phyloP scores from a whole-genome alignment of 1,140 invertebrate genomes.

The Uloborus diversus region DNA sequence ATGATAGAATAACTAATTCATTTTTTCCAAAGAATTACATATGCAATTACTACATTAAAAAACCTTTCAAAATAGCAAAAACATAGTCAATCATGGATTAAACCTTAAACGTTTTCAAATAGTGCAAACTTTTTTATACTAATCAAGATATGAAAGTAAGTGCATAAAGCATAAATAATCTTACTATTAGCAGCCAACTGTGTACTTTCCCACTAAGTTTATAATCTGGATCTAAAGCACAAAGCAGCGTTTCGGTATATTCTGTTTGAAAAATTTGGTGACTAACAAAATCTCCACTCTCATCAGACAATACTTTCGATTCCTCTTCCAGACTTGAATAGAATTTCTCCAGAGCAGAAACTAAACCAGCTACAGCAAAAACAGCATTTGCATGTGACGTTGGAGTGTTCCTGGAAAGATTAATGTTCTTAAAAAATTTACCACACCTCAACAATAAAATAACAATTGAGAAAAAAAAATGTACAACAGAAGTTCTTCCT shows the following conservation, averaged over 20 bases:
- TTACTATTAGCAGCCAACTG: slow-evolving; percentile 46
- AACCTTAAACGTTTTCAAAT: too few species aligned
- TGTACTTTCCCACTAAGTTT: slow-evolving; percentile 24
- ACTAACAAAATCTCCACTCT: slow-evolving; percentile 3
- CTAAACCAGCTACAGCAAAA: slow-evolving; percentile 41
- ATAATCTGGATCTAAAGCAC: slow-evolving; percentile 28
- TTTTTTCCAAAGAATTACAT: too few species aligned
- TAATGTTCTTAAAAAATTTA: not conserved
- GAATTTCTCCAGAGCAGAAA: slow-evolving; percentile 26
- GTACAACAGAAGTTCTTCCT: not conserved
- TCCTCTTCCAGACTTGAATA: slow-evolving; percentile 16
- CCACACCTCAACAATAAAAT: not conserved
- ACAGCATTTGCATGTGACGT: slow-evolving; percentile 51
- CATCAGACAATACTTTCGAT: slow-evolving; percentile 6
- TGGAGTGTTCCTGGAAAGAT: slow-evolving; percentile 23
- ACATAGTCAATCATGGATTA: too few species aligned
- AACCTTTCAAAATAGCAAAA: too few species aligned
- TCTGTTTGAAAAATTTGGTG: slow-evolving; percentile 16
- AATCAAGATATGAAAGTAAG: too few species aligned
- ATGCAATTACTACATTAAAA: too few species aligned
- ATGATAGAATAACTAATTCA: too few species aligned
- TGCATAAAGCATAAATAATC: too few species aligned
- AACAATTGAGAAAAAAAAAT: not conserved
- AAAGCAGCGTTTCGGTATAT: slow-evolving; percentile 38
- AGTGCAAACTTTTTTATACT: too few species aligned